Conservation (phyloP, 2,888 invertebrate genomes). For the Isotomurus palustris region DNA sequence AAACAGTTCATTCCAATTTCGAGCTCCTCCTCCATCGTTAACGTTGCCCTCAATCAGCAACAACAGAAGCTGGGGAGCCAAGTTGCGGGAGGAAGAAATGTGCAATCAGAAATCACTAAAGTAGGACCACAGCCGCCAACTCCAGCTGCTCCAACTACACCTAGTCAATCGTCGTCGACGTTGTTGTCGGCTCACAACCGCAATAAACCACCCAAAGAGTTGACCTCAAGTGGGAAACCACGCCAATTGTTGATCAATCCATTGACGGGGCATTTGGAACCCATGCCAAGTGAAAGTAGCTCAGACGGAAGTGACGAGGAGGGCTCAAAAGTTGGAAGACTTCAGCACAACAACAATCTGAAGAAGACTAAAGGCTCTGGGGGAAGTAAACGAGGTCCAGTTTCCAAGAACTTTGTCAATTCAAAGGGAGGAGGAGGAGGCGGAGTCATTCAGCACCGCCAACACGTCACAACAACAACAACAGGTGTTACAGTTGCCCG, state of each 20-base stretch:
- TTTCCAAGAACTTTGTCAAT: not conserved
- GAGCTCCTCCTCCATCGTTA: no score
- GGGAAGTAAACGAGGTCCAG: not conserved
- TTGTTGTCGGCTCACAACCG: no score
- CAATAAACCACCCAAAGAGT: conserved; percentile 29
- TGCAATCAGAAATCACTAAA: no score
- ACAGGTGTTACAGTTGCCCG: conserved; percentile 32
- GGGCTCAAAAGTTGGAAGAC: no score
- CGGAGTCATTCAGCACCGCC: conserved; percentile 19
- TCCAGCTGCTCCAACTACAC: conserved; percentile 4
- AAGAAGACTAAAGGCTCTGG: conserved; percentile 6
- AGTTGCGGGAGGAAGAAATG: no score
- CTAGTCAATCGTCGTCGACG: conserved; percentile 4
- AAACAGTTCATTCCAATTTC: conserved; percentile 36
- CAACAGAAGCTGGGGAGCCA: no score
- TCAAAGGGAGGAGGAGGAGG: no score
- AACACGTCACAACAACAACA: conserved; percentile 30
- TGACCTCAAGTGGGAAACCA: conserved; percentile 56
- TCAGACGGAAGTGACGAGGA: conserved; percentile 63
- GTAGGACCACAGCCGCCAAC: no score
- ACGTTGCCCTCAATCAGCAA: no score
- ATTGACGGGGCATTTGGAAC: conserved; percentile 76
- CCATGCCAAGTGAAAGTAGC: conserved; percentile 65
- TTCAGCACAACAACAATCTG: conserved; percentile 35
- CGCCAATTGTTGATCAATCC: conserved; percentile 85